A percentile compares a stretch with the other conserved stretches of the same genome.
phyloP scores from a whole-genome alignment of 2,888 invertebrate species.

The Chaetogeoica ovagalla region DNA sequence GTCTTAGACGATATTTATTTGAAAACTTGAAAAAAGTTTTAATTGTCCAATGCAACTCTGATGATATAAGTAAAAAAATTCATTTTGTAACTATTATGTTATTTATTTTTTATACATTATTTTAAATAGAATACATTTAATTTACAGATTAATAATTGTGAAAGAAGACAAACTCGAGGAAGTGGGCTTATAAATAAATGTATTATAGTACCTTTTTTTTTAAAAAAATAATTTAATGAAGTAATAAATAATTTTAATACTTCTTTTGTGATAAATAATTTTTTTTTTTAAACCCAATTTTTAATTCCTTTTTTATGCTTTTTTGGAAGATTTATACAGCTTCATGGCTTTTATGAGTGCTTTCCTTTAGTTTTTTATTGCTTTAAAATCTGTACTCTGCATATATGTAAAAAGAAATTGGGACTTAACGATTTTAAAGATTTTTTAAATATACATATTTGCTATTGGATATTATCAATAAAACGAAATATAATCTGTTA shows the following conservation, averaged over 20 bases:
- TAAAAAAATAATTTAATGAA: background rate
- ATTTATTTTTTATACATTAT: background rate
- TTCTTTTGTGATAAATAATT: background rate
- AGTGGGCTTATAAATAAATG: background rate
- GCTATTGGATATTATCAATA: too few relatives aligned
- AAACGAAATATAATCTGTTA: too few relatives aligned
- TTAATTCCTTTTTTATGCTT: background rate
- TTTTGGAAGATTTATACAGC: background rate
- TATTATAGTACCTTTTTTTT: background rate
- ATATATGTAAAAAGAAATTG: too few relatives aligned
- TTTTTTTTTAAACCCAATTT: background rate
- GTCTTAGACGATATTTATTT: conserved; percentile 1
- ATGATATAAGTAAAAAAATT: background rate
- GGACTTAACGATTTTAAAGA: too few relatives aligned
- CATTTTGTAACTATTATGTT: background rate
- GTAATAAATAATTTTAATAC: too few relatives aligned
- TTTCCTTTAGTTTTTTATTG: background rate
- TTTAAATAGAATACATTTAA: background rate
- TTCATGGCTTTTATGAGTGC: background rate
- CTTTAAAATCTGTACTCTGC: too few relatives aligned
- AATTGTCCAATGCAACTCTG: too few relatives aligned
- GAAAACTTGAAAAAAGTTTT: conserved; percentile 1
- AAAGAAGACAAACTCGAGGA: background rate
- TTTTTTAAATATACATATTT: background rate
- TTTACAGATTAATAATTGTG: too few relatives aligned